phyloP scores from a whole-genome alignment of 2,113 vertebrate species.

The Peromyscus polionotus region DNA sequence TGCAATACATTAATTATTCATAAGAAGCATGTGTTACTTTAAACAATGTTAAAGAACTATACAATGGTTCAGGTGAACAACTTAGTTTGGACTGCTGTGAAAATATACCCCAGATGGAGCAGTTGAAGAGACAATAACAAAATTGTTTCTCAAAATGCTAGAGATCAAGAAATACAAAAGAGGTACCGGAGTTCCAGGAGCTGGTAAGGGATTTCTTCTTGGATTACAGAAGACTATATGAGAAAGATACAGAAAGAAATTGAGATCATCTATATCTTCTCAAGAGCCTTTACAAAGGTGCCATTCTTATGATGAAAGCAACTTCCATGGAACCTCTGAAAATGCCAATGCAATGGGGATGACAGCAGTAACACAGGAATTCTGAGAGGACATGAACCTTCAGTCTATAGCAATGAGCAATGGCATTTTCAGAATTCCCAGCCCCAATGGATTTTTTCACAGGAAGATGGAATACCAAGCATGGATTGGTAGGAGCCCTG shows the following conservation, averaged over 20 bases:
- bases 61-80: not conserved
- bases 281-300: not conserved
- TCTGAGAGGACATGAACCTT: not conserved
- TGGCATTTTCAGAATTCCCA: not conserved
- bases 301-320: not conserved
- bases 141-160: not conserved
- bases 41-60: not conserved
- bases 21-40: not conserved
- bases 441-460: not conserved
- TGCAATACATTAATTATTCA: not conserved
- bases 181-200: too few species aligned
- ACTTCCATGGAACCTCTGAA: too few species aligned
- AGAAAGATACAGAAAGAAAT: too few species aligned
- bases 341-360: not conserved
- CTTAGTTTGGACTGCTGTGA: not conserved
- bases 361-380: accelerated
- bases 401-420: not conserved
- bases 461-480: not conserved
- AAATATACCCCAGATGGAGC: not conserved
- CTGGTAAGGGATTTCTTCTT: not conserved
- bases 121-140: not conserved
- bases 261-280: accelerated
- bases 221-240: accelerated
- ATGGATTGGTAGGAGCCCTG: not conserved
- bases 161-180: not conserved